phyloP scores from a whole-genome alignment of 2,797 vertebrate species.

The Borostomias antarcticus region DNA sequence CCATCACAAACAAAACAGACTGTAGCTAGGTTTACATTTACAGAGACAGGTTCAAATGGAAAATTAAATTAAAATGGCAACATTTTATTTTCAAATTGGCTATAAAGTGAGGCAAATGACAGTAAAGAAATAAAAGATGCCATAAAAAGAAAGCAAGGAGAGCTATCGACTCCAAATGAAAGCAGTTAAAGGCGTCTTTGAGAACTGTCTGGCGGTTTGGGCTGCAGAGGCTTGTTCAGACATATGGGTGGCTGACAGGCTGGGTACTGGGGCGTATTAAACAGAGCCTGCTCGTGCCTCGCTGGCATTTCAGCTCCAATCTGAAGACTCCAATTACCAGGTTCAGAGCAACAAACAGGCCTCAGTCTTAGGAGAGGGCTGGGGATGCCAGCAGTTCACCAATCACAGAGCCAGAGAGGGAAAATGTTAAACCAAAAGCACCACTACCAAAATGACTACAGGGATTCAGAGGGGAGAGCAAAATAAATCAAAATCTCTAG shows the following conservation, averaged over 20 bases:
- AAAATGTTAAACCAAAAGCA: slow-evolving; percentile 14
- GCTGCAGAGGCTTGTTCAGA: slow-evolving; percentile 9
- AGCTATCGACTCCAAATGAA: slow-evolving; percentile 9
- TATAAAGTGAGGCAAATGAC: not conserved
- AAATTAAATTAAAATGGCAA: not conserved
- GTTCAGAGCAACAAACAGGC: slow-evolving; percentile 9
- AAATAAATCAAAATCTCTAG: not conserved
- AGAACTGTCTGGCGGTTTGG: not conserved
- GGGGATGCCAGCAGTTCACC: not conserved
- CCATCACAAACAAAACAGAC: not conserved
- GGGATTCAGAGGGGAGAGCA: slow-evolving; percentile 1
- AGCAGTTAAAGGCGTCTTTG: not conserved
- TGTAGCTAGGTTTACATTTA: not conserved
- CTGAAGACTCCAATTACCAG: slow-evolving; percentile 16
- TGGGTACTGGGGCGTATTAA: slow-evolving; percentile 15
- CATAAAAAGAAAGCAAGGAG: not conserved
- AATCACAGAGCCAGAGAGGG: not conserved
- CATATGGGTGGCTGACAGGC: slow-evolving; percentile 1
- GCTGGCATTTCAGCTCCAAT: slow-evolving; percentile 23
- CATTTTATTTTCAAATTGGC: not conserved
- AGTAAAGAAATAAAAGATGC: not conserved
- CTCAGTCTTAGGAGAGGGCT: not conserved
- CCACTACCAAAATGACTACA: slow-evolving; percentile 12
- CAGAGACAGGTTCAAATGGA: not conserved
- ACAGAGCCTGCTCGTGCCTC: slow-evolving; percentile 12